These are phyloP conservation scores for Saxicola maurus DNA, from an alignment of 2,797 vertebrate genomes.

Conservation along the genomic window DNA sequence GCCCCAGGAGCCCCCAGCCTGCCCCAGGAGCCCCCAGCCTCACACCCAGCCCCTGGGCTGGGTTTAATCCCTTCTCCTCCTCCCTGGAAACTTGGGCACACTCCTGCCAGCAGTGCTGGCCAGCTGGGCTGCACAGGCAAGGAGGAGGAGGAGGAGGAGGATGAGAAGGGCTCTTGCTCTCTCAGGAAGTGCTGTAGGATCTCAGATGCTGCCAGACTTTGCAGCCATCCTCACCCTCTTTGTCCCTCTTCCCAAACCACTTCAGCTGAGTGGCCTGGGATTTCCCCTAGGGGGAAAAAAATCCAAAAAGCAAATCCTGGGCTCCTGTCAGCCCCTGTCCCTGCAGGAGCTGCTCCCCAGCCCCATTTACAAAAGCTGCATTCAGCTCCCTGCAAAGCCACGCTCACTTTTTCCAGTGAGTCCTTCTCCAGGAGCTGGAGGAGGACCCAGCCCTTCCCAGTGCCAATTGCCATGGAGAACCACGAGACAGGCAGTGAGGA, in stretches of 20 bases:
- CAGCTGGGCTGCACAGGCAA: neutral
- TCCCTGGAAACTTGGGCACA: neutral
- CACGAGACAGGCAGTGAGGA: neutral
- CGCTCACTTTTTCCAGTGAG: constrained; percentile 48
- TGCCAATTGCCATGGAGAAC: constrained; percentile 4
- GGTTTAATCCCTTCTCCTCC: neutral
- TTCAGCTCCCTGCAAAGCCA: constrained; percentile 22
- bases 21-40: neutral
- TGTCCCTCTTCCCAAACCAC: neutral
- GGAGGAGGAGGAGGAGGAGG: neutral
- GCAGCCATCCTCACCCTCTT: neutral
- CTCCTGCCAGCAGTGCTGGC: neutral
- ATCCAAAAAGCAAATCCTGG: too few species aligned
- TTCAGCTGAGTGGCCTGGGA: fast-evolving
- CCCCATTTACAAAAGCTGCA: constrained; percentile 18
- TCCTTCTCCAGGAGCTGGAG: constrained; percentile 28
- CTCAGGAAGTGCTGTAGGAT: fast-evolving
- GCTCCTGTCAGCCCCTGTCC: neutral
- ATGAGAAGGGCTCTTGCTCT: neutral
- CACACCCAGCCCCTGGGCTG: neutral
- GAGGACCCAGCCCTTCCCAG: neutral
- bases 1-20: too few species aligned
- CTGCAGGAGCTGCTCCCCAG: neutral
- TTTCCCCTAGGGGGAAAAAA: neutral
- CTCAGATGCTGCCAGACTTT: neutral